Conservation (phyloP, 1,140 invertebrate genomes). For the Rhagoletis zephyria region DNA sequence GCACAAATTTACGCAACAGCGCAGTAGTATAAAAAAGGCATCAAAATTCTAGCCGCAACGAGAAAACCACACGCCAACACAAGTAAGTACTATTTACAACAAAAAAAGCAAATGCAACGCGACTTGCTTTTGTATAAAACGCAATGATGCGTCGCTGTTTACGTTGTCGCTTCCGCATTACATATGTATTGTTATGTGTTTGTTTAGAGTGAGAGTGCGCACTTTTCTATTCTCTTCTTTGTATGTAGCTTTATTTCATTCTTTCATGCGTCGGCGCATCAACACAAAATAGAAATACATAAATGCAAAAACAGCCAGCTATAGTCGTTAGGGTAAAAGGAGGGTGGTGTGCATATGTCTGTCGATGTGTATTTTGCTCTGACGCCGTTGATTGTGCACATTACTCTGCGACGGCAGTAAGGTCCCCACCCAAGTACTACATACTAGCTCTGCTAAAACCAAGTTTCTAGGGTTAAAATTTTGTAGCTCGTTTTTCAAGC, state of each 20-base stretch:
- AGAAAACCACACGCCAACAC: slow-evolving; percentile 40
- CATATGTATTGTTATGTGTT: background rate
- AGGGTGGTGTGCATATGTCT: background rate
- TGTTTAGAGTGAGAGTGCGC: background rate
- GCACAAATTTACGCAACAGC: slow-evolving; percentile 28
- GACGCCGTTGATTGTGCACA: background rate
- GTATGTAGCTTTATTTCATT: slow-evolving; percentile 36
- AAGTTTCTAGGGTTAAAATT: background rate
- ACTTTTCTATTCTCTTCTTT: slow-evolving; percentile 8
- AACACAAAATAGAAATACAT: background rate
- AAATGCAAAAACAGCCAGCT: background rate
- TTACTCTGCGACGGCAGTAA: background rate
- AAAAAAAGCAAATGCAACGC: background rate
- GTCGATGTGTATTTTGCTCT: background rate
- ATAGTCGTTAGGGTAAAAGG: background rate
- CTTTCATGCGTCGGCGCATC: slow-evolving; percentile 7
- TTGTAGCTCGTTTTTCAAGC: background rate
- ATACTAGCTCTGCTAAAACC: background rate
- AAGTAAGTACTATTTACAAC: slow-evolving; percentile 29
- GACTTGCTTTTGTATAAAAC: background rate
- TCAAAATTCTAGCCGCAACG: slow-evolving; percentile 49
- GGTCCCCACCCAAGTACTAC: background rate
- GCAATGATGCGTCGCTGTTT: background rate
- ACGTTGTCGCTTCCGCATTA: background rate
- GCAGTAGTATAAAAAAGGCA: slow-evolving; percentile 8